phyloP scores from a whole-genome alignment of 2,888 invertebrate genomes.

The Blomia tropicalis region DNA sequence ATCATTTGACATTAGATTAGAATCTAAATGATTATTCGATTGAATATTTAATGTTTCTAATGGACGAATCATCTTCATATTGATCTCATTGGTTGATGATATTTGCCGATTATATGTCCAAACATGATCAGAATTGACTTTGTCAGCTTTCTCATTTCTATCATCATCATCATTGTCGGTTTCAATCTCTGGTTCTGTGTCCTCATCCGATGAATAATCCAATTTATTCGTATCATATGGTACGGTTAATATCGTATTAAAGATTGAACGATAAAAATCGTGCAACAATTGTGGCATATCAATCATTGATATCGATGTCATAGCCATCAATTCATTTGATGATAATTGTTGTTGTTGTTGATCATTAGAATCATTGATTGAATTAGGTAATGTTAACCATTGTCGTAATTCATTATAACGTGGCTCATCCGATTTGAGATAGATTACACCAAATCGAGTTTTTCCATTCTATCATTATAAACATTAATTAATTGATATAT shows the following conservation, averaged over 20 bases:
- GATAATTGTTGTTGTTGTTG: neutral
- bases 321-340: neutral
- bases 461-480: slow-evolving; percentile 3
- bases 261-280: neutral
- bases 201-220: neutral
- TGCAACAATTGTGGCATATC: neutral
- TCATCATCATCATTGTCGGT: neutral
- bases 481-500: no score
- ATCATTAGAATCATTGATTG: neutral
- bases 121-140: no score
- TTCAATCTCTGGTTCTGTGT: neutral
- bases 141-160: neutral
- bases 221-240: no score
- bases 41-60: no score
- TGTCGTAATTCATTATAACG: neutral
- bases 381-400: neutral
- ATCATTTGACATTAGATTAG: no score
- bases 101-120: no score
- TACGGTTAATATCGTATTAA: neutral
- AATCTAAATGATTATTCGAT: no score
- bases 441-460: slow-evolving; percentile 4
- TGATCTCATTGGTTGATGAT: no score
- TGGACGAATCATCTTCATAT: no score
- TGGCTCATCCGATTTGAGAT: neutral
- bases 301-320: neutral